A percentile compares a stretch with the other conserved stretches of the same genome.
phyloP scores from a whole-genome alignment of 2,888 invertebrate species.

The Congeria kusceri region DNA sequence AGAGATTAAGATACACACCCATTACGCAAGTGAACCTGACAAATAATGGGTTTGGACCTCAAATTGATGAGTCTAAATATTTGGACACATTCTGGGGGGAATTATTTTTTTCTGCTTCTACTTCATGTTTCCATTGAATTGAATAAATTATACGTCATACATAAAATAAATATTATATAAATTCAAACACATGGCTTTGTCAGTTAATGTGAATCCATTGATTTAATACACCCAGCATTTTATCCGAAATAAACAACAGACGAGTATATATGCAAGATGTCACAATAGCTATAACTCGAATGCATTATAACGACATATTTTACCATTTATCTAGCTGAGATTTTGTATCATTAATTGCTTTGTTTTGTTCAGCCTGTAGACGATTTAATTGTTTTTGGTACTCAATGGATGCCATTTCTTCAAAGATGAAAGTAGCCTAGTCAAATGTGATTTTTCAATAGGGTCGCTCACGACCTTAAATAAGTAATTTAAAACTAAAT shows the following conservation, averaged over 20 bases:
- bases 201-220: background rate
- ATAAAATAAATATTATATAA: background rate
- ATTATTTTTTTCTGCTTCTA: too few relatives aligned
- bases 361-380: constrained; percentile 76
- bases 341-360: constrained; percentile 74
- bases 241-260: background rate
- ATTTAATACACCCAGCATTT: background rate
- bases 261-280: background rate
- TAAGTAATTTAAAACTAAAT: too few relatives aligned
- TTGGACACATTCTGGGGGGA: too few relatives aligned
- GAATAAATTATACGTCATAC: too few relatives aligned
- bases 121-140: too few relatives aligned
- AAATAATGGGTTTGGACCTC: too few relatives aligned
- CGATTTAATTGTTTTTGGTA: constrained; percentile 68
- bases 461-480: background rate
- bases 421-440: too few relatives aligned
- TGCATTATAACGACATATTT: constrained; percentile 22
- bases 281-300: too few relatives aligned
- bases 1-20: too few relatives aligned
- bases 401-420: constrained; percentile 41
- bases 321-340: constrained; percentile 77
- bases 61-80: too few relatives aligned
- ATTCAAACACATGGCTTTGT: background rate
- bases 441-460: background rate
- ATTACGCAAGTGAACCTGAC: too few relatives aligned